phyloP scores from a whole-genome alignment of 1,140 invertebrate genomes.

The Heterodera schachtii region DNA sequence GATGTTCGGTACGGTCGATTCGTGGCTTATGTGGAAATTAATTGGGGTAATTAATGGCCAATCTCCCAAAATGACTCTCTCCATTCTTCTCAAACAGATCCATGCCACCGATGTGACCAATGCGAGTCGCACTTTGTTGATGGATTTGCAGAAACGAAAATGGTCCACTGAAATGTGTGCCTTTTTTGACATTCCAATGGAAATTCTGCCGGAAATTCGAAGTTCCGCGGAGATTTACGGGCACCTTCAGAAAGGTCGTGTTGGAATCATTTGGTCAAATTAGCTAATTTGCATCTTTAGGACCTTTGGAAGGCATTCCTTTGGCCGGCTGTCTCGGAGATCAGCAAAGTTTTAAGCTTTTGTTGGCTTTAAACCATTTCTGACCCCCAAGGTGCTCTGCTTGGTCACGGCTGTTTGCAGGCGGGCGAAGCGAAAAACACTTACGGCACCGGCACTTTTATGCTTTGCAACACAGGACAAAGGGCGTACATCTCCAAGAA shows the following conservation, averaged over 20 bases:
- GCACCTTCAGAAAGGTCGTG: constrained; percentile 70
- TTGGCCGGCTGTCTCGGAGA: constrained; percentile 76
- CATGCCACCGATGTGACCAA: constrained; percentile 95
- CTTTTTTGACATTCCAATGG: constrained; percentile 86
- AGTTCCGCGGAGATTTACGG: constrained; percentile 87
- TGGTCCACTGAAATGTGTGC: constrained; percentile 85
- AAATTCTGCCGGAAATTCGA: constrained; percentile 84
- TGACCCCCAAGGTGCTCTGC: constrained; percentile 70
- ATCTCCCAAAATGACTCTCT: background rate
- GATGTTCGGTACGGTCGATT: constrained; percentile 89
- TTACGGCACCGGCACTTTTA: constrained; percentile 88
- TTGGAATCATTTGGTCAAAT: background rate
- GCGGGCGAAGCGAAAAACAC: constrained; percentile 92
- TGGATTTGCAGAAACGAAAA: constrained; percentile 83
- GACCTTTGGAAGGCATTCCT: constrained; percentile 75
- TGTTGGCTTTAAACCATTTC: background rate
- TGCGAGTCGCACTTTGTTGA: constrained; percentile 90
- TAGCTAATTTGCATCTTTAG: constrained; percentile 68
- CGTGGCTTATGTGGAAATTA: constrained; percentile 85
- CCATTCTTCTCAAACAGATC: constrained; percentile 61
- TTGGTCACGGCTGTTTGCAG: constrained; percentile 88
- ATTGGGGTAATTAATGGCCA: constrained; percentile 66
- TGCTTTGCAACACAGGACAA: constrained; percentile 89
- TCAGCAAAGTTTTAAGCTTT: constrained; percentile 45
- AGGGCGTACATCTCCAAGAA: constrained; percentile 79